Conservation (phyloP, 2,888 invertebrate species). For the Chymomyza fuscimana region DNA sequence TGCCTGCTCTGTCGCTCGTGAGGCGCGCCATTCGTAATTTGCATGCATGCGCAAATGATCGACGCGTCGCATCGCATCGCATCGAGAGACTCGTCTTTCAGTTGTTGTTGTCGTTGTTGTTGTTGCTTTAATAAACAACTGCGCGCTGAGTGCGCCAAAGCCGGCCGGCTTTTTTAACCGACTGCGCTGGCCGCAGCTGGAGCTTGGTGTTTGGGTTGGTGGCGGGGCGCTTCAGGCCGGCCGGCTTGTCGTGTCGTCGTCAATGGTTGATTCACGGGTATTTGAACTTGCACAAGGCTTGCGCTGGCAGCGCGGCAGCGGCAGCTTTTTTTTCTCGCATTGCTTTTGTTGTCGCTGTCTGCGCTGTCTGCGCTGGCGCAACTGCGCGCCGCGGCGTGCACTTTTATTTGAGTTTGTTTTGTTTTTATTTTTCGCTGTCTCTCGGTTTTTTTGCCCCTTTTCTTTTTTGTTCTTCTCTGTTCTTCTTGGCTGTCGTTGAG, state of each 20-base stretch:
- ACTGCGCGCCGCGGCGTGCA: conserved; percentile 58
- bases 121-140: conserved; percentile 16
- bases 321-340: background rate
- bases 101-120: conserved; percentile 35
- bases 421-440: conserved; percentile 32
- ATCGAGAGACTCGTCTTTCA: conserved; percentile 21
- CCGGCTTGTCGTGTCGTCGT: conserved; percentile 19
- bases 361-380: conserved; percentile 63
- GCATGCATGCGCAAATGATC: conserved; percentile 39
- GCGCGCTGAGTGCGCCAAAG: conserved; percentile 11
- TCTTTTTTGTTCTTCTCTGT: background rate
- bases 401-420: conserved; percentile 35
- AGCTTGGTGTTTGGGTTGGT: background rate
- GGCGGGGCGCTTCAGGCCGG: background rate
- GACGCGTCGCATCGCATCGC: conserved; percentile 1
- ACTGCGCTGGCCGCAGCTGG: background rate
- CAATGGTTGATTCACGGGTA: conserved; percentile 64
- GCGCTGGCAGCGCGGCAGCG: conserved; percentile 5
- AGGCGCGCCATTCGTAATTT: conserved; percentile 22
- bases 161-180: conserved; percentile 10
- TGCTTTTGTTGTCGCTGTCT: conserved; percentile 30
- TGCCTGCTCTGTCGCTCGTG: background rate
- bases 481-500: background rate
- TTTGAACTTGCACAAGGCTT: conserved; percentile 71
- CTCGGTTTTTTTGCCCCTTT: conserved; percentile 8